Evolutionary conservation across 2,113 vertebrate species (phyloP).

Genomic region (Corvus hawaiiensis): DNA sequence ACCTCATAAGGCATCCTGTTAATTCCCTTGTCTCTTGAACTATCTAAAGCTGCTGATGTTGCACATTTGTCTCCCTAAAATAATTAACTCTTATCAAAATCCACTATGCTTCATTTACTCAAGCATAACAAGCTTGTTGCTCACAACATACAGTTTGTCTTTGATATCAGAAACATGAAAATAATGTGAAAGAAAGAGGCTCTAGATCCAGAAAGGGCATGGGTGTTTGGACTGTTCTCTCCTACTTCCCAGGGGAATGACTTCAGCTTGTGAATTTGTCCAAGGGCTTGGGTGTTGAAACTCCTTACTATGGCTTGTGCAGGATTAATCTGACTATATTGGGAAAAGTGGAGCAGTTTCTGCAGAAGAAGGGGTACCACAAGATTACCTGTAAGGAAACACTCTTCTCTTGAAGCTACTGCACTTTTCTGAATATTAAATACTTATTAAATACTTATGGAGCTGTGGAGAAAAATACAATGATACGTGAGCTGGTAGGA

Average conservation of each 20-base stretch:
- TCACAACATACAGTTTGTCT: neutral
- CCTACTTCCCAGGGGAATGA: neutral
- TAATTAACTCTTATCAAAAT: neutral
- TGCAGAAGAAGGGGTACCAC: neutral
- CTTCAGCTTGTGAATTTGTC: neutral
- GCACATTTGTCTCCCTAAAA: neutral
- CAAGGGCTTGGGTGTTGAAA: neutral
- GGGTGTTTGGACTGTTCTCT: neutral
- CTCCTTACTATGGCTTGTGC: neutral
- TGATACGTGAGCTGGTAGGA: neutral
- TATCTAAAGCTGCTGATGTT: neutral
- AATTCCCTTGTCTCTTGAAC: neutral
- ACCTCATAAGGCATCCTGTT: neutral
- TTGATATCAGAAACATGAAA: neutral
- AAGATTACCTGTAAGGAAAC: neutral
- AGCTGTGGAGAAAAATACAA: neutral
- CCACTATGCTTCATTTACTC: neutral
- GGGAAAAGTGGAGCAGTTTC: neutral
- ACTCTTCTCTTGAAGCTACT: neutral
- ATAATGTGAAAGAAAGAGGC: neutral
- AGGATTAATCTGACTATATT: neutral
- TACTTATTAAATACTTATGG: neutral
- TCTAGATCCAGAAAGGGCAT: neutral
- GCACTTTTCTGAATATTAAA: neutral
- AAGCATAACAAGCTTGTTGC: neutral